phyloP scores from a whole-genome alignment of 1,140 invertebrate genomes.

The Drosophila burlai region DNA sequence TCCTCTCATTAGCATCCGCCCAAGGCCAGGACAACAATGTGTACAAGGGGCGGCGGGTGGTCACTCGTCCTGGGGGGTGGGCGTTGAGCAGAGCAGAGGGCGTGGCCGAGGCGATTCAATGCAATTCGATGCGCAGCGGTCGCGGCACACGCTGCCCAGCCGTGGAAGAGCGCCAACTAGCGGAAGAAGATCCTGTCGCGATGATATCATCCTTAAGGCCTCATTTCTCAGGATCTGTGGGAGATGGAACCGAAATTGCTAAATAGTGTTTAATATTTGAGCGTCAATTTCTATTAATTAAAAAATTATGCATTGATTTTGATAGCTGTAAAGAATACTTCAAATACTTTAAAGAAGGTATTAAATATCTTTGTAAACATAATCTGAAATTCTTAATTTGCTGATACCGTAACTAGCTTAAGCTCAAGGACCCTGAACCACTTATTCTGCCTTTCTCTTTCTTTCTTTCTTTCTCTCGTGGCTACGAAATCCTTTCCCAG shows the following conservation, averaged over 20 bases:
- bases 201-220: neutral
- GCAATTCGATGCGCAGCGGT: constrained; percentile 34
- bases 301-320: too few relatives aligned
- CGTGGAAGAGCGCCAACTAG: constrained; percentile 33
- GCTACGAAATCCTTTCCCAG: constrained; percentile 36
- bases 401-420: neutral
- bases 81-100: constrained; percentile 13
- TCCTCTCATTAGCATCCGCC: constrained; percentile 44
- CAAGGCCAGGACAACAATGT: constrained; percentile 23
- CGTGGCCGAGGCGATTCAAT: constrained; percentile 39
- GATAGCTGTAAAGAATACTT: too few relatives aligned
- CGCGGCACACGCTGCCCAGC: constrained; percentile 37
- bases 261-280: too few relatives aligned
- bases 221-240: neutral
- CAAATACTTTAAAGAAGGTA: too few relatives aligned
- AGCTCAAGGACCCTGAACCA: constrained; percentile 9
- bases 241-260: too few relatives aligned
- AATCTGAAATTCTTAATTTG: neutral
- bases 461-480: too few relatives aligned
- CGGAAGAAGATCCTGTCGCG: neutral
- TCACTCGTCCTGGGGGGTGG: constrained; percentile 9
- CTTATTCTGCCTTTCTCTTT: constrained; percentile 2
- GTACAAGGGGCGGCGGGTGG: constrained; percentile 33
- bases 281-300: too few relatives aligned
- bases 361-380: neutral